phyloP scores from a whole-genome alignment of 2,888 invertebrate species.

The Allygus modestus region DNA sequence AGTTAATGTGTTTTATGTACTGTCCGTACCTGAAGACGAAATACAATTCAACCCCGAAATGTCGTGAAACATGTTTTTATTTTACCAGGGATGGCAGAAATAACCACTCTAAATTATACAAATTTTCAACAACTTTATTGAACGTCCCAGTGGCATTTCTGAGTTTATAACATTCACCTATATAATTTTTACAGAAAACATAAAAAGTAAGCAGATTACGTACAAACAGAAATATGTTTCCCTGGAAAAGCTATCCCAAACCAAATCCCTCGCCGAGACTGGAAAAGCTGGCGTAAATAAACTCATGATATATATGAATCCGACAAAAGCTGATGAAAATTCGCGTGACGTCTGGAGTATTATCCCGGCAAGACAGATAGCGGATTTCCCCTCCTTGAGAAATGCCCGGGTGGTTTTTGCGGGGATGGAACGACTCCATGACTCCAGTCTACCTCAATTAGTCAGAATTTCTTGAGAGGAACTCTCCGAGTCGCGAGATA shows the following conservation, averaged over 20 bases:
- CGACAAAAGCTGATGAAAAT: slow-evolving; percentile 42
- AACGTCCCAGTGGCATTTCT: too few species aligned
- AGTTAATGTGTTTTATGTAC: too few species aligned
- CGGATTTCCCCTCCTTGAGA: slow-evolving; percentile 34
- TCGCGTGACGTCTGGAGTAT: not conserved
- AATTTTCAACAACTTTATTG: too few species aligned
- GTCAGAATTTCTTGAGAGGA: slow-evolving; percentile 29
- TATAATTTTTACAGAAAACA: too few species aligned
- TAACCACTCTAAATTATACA: too few species aligned
- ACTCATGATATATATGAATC: slow-evolving; percentile 22
- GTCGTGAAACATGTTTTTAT: too few species aligned
- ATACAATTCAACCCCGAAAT: too few species aligned
- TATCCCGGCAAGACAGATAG: not conserved
- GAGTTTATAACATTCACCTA: too few species aligned
- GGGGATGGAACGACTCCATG: not conserved
- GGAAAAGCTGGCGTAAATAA: slow-evolving; percentile 10
- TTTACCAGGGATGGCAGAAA: too few species aligned
- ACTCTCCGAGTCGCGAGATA: not conserved
- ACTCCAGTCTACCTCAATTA: slow-evolving; percentile 39
- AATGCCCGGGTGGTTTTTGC: not conserved
- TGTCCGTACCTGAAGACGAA: too few species aligned
- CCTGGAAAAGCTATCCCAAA: not conserved
- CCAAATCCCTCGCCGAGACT: not conserved
- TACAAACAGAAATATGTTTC: not conserved
- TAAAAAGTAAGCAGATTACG: too few species aligned